These are phyloP conservation scores for Hemiprocne comata DNA, from an alignment of 2,113 vertebrate species.

Conservation along the genomic window DNA sequence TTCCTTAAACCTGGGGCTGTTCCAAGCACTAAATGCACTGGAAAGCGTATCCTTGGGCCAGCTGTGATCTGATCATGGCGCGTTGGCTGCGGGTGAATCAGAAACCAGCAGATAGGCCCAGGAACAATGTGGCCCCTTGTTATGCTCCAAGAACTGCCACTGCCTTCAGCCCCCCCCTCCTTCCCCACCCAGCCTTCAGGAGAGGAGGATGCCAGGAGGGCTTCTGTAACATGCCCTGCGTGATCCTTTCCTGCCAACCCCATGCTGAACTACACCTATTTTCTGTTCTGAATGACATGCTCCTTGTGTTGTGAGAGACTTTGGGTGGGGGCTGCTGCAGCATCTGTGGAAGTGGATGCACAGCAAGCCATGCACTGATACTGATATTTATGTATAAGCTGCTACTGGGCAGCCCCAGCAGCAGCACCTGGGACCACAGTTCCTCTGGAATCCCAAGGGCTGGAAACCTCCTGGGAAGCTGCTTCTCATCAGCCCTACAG, in stretches of 20 bases:
- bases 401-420: not conserved
- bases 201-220: not conserved
- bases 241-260: not conserved
- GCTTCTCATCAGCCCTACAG: slow-evolving; percentile 13
- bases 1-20: slow-evolving; percentile 76
- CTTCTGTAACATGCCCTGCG: not conserved
- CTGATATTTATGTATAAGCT: not conserved
- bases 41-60: slow-evolving; percentile 79
- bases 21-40: slow-evolving; percentile 77
- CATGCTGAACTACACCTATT: not conserved
- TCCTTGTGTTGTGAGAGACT: not conserved
- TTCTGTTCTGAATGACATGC: not conserved
- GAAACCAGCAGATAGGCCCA: slow-evolving; percentile 66
- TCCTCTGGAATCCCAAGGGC: slow-evolving; percentile 17
- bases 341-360: not conserved
- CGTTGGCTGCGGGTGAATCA: slow-evolving; percentile 65
- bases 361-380: not conserved
- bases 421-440: not conserved
- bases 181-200: not conserved
- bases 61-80: slow-evolving; percentile 76
- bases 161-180: not conserved
- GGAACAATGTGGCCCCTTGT: slow-evolving; percentile 77
- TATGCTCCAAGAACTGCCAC: not conserved
- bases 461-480: slow-evolving; percentile 31
- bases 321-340: not conserved